A percentile compares a stretch with the other conserved stretches of the same genome.
These are phyloP conservation scores for Oxystoma pomonae DNA, from an alignment of 2,888 invertebrate species.

Conservation along the genomic window DNA sequence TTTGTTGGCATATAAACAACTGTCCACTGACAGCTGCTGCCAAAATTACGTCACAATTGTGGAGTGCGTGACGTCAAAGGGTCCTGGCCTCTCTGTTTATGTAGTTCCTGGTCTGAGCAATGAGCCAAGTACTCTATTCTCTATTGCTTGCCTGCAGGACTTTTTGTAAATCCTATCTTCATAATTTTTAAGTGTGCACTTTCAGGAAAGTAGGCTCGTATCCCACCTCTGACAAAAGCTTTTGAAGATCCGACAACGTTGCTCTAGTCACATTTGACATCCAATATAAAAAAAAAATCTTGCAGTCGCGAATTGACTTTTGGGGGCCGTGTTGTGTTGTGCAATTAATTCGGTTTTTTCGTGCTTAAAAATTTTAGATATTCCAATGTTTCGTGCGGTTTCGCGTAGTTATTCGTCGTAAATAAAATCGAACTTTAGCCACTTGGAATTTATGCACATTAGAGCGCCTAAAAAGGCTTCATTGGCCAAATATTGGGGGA, in stretches of 20 bases:
- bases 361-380: not conserved
- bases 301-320: constrained; percentile 16
- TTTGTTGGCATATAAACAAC: no score
- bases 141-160: no score
- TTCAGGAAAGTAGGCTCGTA: no score
- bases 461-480: not conserved
- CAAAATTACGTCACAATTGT: no score
- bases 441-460: not conserved
- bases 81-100: no score
- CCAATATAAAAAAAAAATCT: not conserved
- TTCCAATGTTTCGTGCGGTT: not conserved
- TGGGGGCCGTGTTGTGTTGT: constrained; percentile 14
- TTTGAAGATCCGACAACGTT: not conserved
- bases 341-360: not conserved
- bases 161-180: no score
- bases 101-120: no score
- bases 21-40: no score
- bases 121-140: no score
- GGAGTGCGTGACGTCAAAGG: no score
- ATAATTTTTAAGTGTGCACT: no score
- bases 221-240: not conserved
- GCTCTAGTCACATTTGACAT: not conserved
- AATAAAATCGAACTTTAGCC: not conserved
- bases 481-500: not conserved
- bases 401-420: not conserved